A percentile compares a stretch with the other conserved stretches of the same genome.
Conservation (phyloP, 1,140 invertebrate species). For the Drosophila athabasca region DNA sequence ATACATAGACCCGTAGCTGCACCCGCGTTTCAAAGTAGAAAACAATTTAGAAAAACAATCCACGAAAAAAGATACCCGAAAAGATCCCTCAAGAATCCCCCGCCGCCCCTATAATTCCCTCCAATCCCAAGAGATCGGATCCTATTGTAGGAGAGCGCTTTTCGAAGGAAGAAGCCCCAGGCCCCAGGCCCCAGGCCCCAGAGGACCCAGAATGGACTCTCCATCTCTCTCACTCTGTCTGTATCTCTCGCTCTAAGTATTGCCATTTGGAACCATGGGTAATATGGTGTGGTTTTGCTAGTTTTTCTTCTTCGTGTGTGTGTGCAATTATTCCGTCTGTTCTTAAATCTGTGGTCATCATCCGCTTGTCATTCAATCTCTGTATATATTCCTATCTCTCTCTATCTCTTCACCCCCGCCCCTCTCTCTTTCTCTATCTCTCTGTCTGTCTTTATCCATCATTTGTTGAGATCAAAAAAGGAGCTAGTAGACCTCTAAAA, state of each 20-base stretch:
- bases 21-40: constrained; percentile 43
- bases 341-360: constrained; percentile 57
- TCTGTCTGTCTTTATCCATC: too few species aligned
- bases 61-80: constrained; percentile 29
- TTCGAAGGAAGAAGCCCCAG: too few species aligned
- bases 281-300: constrained; percentile 60
- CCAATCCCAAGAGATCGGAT: too few species aligned
- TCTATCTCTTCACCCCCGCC: constrained; percentile 15
- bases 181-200: too few species aligned
- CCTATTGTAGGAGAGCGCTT: too few species aligned
- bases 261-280: constrained; percentile 53
- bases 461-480: constrained; percentile 16
- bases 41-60: constrained; percentile 42
- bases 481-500: constrained; percentile 27
- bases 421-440: constrained; percentile 1
- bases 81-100: constrained; percentile 26
- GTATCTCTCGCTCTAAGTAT: constrained; percentile 61
- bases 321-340: constrained; percentile 59
- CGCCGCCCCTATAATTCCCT: too few species aligned
- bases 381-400: constrained; percentile 45
- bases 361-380: constrained; percentile 49
- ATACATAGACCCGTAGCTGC: constrained; percentile 40
- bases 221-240: too few species aligned
- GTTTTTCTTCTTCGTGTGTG: constrained; percentile 21
- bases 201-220: constrained; percentile 20